phyloP scores from a whole-genome alignment of 1,140 invertebrate species.

The Neodiprion fabricii region DNA sequence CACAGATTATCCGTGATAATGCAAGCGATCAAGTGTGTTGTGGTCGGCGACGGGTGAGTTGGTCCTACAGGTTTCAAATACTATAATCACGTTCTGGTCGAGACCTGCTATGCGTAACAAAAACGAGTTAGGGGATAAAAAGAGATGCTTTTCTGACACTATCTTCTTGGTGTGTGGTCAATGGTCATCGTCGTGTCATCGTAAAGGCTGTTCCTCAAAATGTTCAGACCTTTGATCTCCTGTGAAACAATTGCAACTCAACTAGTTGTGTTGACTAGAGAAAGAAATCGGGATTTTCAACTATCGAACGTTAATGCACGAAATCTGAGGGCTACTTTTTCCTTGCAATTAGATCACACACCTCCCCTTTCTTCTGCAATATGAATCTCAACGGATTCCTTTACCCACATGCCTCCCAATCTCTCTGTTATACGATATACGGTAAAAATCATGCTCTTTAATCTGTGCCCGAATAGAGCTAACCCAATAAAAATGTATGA shows the following conservation, averaged over 20 bases:
- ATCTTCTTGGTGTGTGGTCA: background rate
- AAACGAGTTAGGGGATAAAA: background rate
- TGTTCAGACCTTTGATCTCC: background rate
- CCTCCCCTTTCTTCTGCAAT: background rate
- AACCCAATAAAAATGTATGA: no score
- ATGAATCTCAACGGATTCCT: background rate
- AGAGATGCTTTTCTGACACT: background rate
- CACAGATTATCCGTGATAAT: conserved; percentile 59
- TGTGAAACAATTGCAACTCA: background rate
- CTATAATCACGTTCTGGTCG: background rate
- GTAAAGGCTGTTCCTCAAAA: background rate
- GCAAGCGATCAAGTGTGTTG: conserved; percentile 96
- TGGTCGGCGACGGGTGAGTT: conserved; percentile 91
- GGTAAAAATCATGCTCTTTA: no score
- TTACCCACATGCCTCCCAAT: background rate
- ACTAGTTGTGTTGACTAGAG: no score
- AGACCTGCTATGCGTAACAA: background rate
- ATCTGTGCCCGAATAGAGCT: no score
- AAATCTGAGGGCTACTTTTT: background rate
- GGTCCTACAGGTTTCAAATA: background rate
- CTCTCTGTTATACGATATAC: background rate
- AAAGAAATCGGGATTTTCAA: no score
- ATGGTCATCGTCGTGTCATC: conserved; percentile 4
- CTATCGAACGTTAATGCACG: no score
- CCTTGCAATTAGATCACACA: background rate